Percentiles rank a stretch among this genome's conserved stretches.
Conservation (phyloP, 2,888 invertebrate species). For the Clanis bilineata region DNA sequence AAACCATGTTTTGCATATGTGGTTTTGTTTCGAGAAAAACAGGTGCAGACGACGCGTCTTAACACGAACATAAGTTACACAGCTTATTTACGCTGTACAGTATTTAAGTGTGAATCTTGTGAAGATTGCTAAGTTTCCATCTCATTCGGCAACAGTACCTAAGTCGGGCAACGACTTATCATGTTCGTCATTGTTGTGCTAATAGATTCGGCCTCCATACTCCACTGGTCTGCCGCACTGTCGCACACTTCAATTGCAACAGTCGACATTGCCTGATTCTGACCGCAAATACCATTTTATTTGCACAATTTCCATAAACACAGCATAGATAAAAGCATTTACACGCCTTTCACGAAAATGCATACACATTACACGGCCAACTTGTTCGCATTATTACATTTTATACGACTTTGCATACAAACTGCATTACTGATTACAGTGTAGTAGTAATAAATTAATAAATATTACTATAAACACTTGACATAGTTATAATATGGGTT, state of each 20-base stretch:
- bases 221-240: conserved; percentile 29
- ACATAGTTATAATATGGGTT: conserved; percentile 22
- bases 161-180: conserved; percentile 17
- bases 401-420: conserved; percentile 42
- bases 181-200: conserved; percentile 46
- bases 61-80: too few relatives aligned
- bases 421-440: conserved; percentile 41
- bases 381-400: conserved; percentile 26
- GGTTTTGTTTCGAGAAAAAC: too few relatives aligned
- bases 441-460: not conserved
- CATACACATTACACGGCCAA: not conserved
- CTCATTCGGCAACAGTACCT: not conserved
- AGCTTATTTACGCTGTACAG: too few relatives aligned
- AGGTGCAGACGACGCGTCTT: too few relatives aligned
- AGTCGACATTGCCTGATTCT: conserved; percentile 34
- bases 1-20: too few relatives aligned
- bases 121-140: not conserved
- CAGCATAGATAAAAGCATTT: conserved; percentile 13
- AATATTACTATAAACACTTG: conserved; percentile 15
- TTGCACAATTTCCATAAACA: conserved; percentile 25
- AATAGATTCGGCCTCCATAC: conserved; percentile 46
- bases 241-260: conserved; percentile 33
- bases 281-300: not conserved
- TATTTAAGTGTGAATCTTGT: conserved; percentile 1
- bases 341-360: not conserved